These are phyloP conservation scores for Mesorhabditis belari DNA, from an alignment of 2,888 invertebrate species.

Conservation along the genomic window DNA sequence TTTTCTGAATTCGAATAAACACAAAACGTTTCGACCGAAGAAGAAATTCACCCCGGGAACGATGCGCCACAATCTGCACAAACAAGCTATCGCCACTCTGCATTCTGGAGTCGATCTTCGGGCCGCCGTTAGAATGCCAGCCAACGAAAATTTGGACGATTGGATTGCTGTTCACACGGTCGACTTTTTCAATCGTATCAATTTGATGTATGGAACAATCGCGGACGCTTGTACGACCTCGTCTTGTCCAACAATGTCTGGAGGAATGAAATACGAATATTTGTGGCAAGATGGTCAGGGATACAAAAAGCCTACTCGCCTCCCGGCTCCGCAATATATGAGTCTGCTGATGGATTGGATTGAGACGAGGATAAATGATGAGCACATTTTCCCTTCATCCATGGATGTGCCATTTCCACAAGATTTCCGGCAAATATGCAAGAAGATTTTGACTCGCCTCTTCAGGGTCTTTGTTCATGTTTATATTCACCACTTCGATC, in stretches of 20 bases:
- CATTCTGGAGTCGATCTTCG: slow-evolving; percentile 80
- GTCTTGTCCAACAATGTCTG: slow-evolving; percentile 82
- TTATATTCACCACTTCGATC: slow-evolving; percentile 87
- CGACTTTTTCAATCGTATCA: slow-evolving; percentile 86
- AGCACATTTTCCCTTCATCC: slow-evolving; percentile 74
- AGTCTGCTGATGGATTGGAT: slow-evolving; percentile 69
- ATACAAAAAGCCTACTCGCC: slow-evolving; percentile 68
- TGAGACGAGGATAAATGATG: slow-evolving; percentile 81
- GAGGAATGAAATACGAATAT: slow-evolving; percentile 80
- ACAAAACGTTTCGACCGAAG: slow-evolving; percentile 76
- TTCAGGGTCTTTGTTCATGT: slow-evolving; percentile 87
- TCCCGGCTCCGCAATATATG: slow-evolving; percentile 78
- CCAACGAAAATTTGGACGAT: slow-evolving; percentile 74
- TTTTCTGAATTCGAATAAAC: slow-evolving; percentile 51
- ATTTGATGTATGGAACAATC: slow-evolving; percentile 79
- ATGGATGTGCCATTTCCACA: slow-evolving; percentile 81
- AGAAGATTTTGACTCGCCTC: slow-evolving; percentile 78
- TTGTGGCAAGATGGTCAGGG: slow-evolving; percentile 76
- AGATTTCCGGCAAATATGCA: slow-evolving; percentile 70
- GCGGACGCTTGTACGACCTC: slow-evolving; percentile 73
- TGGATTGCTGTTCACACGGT: slow-evolving; percentile 91
- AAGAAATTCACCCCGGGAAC: slow-evolving; percentile 81
- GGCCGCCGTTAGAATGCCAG: slow-evolving; percentile 72
- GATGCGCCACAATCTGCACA: slow-evolving; percentile 75
- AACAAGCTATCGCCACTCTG: slow-evolving; percentile 78